Percentiles rank a stretch among this genome's conserved stretches.
phyloP scores from a whole-genome alignment of 2,888 invertebrate species.

The Microctonus hyperodae region DNA sequence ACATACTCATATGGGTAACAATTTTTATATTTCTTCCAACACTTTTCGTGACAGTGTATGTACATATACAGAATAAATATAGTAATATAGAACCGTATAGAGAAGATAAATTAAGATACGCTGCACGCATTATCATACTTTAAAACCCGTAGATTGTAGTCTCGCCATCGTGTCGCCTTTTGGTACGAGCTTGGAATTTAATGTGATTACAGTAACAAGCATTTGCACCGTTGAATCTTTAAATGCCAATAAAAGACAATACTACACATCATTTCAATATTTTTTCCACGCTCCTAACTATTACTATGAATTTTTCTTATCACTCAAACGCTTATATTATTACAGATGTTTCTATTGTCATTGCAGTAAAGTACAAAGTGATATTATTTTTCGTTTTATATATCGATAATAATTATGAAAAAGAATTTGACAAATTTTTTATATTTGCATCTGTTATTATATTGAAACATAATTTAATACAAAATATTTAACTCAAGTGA shows the following conservation, averaged over 20 bases:
- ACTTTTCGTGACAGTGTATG: not conserved
- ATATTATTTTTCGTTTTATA: not conserved
- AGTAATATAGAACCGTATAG: too few relatives aligned
- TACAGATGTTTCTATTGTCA: slow-evolving; percentile 39
- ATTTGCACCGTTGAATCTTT: slow-evolving; percentile 14
- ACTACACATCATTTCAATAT: slow-evolving; percentile 9
- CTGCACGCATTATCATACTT: slow-evolving; percentile 14
- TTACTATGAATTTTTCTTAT: not conserved
- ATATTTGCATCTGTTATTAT: too few relatives aligned
- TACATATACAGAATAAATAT: too few relatives aligned
- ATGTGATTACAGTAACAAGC: slow-evolving; percentile 20
- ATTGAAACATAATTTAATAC: not conserved
- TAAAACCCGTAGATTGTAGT: slow-evolving; percentile 8
- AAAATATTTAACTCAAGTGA: not conserved
- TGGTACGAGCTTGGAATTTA: slow-evolving; percentile 18
- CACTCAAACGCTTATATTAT: not conserved
- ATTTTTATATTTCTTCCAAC: not conserved
- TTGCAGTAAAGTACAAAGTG: slow-evolving; percentile 42
- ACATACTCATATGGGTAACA: too few relatives aligned
- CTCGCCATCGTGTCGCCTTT: slow-evolving; percentile 16
- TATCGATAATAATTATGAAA: not conserved
- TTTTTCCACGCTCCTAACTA: not conserved
- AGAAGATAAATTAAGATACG: slow-evolving; percentile 10
- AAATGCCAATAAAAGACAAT: slow-evolving; percentile 1
- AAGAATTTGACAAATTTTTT: not conserved